phyloP scores from a whole-genome alignment of 2,797 vertebrate genomes.

The Argyrosomus regius region DNA sequence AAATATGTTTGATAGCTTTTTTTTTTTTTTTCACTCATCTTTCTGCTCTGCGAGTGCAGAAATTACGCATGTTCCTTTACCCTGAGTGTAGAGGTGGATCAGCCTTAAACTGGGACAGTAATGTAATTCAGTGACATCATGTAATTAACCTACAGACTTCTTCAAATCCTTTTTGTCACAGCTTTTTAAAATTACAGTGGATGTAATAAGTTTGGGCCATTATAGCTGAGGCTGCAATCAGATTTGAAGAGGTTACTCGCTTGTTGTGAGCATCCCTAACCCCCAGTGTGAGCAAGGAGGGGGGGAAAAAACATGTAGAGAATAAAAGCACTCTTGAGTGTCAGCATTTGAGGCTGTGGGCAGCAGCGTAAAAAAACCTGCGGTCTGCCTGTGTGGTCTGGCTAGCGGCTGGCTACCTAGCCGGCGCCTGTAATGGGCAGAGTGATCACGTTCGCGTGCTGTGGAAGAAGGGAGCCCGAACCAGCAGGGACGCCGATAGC shows the following conservation, averaged over 20 bases:
- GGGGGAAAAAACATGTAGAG: background rate
- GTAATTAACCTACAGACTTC: constrained; percentile 62
- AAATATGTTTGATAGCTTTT: constrained; percentile 21
- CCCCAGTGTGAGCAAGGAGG: background rate
- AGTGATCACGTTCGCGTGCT: constrained; percentile 10
- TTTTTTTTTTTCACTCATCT: constrained; percentile 26
- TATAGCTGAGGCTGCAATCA: constrained; percentile 33
- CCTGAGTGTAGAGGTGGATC: constrained; percentile 21
- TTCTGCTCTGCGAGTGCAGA: constrained; percentile 32
- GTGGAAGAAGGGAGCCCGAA: constrained; percentile 27
- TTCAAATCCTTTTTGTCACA: constrained; percentile 51
- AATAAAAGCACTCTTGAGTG: constrained; percentile 6
- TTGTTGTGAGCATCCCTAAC: constrained; percentile 19
- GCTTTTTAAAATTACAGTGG: constrained; percentile 49
- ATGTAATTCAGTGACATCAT: constrained; percentile 64
- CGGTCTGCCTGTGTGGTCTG: background rate
- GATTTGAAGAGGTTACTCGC: constrained; percentile 41
- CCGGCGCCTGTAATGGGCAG: constrained; percentile 22
- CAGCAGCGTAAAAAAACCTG: background rate
- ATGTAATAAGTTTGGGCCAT: constrained; percentile 47
- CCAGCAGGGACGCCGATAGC: constrained; percentile 56
- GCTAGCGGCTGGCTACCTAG: constrained; percentile 17
- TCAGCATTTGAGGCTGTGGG: background rate
- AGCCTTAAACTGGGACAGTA: constrained; percentile 41
- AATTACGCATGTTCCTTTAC: constrained; percentile 38